Base-by-base conservation (phyloP, 2,113 vertebrate genomes). In the Rhinoptilus africanus region DNA sequence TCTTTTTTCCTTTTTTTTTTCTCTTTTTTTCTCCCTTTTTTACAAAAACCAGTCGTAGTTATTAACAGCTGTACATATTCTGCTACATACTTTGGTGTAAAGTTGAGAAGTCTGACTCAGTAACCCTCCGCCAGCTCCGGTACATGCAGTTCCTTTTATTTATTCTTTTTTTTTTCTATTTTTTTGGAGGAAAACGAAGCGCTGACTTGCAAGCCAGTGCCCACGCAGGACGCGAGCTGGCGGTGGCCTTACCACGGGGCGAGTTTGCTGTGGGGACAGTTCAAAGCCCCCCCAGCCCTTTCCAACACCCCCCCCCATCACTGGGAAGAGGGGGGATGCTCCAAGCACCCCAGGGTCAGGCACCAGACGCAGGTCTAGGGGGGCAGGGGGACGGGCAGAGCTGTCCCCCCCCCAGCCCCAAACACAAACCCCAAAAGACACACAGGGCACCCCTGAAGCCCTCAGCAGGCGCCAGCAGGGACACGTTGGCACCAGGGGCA, bases 71-170 rank as follows among this genome's bases (percentile, higher is more conserved):
- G 97, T 98, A 98, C 96, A 98, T 89, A 92, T 98, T 98, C 98
- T 98, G 98, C 98, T 98, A 98, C 98, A 98, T 97, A 98, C 98
- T 98, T 99, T 98, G 98, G 98, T 98, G 98, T 98, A 95, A 98
- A 97, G 97, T 96, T 48, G 96, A 97, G 95, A 98, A 94, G 90
- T 15, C 91, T 32, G 91, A 67, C 95, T 87, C 34, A 11, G 60
- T 73, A 21, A 51, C 71, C 93, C 90, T 77, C 89, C 26, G 32
- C 90, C 64, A 34, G 39, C 83, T 56, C 75, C 1, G 3, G n/a
- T 5, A 56, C 50, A 26, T 22, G 57, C 85, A 26, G 14, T 32
- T 79, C 85, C 90, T 53, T 23, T 59, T 21, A 32, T 39, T 28
- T 22, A 27, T 19, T 27, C 23, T 11, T 22, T 27, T 30, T 11